A percentile compares a stretch with the other conserved stretches of the same genome.
These are phyloP conservation scores for Melitaea athalia DNA, from an alignment of 2,888 invertebrate genomes.

Conservation along the genomic window DNA sequence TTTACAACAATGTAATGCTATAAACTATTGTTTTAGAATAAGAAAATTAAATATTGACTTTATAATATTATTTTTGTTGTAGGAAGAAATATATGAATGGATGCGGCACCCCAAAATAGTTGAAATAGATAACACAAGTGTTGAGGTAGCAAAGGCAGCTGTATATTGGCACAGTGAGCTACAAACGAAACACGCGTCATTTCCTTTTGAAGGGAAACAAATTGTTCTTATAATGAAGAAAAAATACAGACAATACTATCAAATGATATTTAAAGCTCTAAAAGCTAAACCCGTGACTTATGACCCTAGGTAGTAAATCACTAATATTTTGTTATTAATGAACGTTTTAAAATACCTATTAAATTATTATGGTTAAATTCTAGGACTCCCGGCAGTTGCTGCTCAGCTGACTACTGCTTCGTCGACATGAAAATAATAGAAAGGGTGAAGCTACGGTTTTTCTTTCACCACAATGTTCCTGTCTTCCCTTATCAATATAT, in stretches of 20 bases:
- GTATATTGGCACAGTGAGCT: constrained; percentile 72
- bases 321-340: neutral
- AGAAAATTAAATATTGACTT: neutral
- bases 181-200: constrained; percentile 57
- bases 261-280: constrained; percentile 75
- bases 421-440: constrained; percentile 79
- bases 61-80: constrained; percentile 31
- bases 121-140: constrained; percentile 71
- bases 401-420: constrained; percentile 75
- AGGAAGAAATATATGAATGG: constrained; percentile 78
- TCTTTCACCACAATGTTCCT: constrained; percentile 74
- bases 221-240: constrained; percentile 77
- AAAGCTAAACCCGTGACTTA: constrained; percentile 76
- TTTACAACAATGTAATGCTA: too few relatives aligned
- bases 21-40: too few relatives aligned
- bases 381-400: constrained; percentile 76
- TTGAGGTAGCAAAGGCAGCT: constrained; percentile 74
- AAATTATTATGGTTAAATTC: too few relatives aligned
- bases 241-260: constrained; percentile 76
- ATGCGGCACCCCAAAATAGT: constrained; percentile 74
- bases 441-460: constrained; percentile 71
- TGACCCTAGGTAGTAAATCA: constrained; percentile 64
- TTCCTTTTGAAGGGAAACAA: constrained; percentile 75
- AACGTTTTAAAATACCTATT: constrained; percentile 10
- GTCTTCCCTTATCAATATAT: constrained; percentile 77